A percentile compares a stretch with the other conserved stretches of the same genome.
Conservation (phyloP, 2,888 invertebrate genomes). For the Diloba caeruleocephala region DNA sequence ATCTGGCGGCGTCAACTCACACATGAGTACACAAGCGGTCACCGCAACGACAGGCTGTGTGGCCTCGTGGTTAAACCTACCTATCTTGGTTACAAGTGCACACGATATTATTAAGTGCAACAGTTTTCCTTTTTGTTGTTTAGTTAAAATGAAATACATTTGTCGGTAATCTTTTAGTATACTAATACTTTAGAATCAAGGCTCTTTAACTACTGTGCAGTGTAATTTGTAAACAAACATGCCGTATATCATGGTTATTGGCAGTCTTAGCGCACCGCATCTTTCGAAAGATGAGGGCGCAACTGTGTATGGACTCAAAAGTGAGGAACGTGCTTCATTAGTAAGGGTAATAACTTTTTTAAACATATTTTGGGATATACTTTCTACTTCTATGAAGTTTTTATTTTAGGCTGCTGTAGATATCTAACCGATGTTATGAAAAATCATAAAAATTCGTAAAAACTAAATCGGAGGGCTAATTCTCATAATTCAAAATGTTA, state of each 20-base stretch:
- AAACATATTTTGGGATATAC: no score
- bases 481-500: no score
- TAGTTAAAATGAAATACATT: slow-evolving; percentile 68
- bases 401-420: no score
- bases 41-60: slow-evolving; percentile 50
- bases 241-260: slow-evolving; percentile 88
- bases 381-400: no score
- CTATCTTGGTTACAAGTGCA: slow-evolving; percentile 44
- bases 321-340: slow-evolving; percentile 78
- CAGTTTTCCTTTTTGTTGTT: slow-evolving; percentile 12
- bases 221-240: slow-evolving; percentile 61
- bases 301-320: slow-evolving; percentile 84
- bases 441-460: no score
- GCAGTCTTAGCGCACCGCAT: slow-evolving; percentile 80
- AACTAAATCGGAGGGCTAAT: no score
- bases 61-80: slow-evolving; percentile 67
- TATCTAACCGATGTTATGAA: no score
- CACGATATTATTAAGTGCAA: slow-evolving; percentile 12
- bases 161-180: slow-evolving; percentile 61
- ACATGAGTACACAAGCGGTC: slow-evolving; percentile 72
- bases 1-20: slow-evolving; percentile 79
- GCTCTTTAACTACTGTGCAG: slow-evolving; percentile 15
- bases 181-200: slow-evolving; percentile 8
- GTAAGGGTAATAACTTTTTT: slow-evolving; percentile 61
- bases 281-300: slow-evolving; percentile 84